phyloP scores from a whole-genome alignment of 2,797 vertebrate genomes.

The Centropyge bicolor region DNA sequence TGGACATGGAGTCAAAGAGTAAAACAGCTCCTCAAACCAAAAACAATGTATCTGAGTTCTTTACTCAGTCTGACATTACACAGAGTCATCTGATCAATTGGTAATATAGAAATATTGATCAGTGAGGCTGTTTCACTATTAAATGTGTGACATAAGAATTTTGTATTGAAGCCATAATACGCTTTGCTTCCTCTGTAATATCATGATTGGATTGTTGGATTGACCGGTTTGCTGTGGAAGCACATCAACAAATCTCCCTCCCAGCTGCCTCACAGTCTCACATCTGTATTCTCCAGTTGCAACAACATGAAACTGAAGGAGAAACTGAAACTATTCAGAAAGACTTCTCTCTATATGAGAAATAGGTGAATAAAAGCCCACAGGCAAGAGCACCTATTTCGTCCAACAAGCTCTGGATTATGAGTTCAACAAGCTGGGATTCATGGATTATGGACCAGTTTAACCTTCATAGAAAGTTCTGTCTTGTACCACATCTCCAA shows the following conservation, averaged over 20 bases:
- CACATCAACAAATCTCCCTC: neutral
- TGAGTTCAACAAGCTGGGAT: conserved; percentile 14
- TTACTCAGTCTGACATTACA: too few species aligned
- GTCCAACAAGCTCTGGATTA: conserved; percentile 27
- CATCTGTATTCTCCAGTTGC: neutral
- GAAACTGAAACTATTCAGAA: neutral
- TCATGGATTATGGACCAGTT: conserved; percentile 24
- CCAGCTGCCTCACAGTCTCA: neutral
- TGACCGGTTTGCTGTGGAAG: neutral
- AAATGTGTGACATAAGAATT: neutral
- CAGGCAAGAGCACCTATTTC: conserved; percentile 9
- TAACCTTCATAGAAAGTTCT: neutral
- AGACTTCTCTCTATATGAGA: neutral
- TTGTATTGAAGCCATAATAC: neutral
- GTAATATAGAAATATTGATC: neutral
- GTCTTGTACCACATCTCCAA: conserved; percentile 1
- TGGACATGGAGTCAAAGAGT: neutral
- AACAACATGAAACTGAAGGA: neutral
- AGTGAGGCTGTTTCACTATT: neutral
- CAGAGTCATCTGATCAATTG: neutral
- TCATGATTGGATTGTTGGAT: neutral
- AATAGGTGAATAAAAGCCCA: neutral
- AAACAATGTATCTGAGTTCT: too few species aligned
- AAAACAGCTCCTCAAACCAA: neutral
- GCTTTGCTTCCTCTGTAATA: neutral